Conservation (phyloP, 2,113 vertebrate genomes). For the Carassius auratus region DNA sequence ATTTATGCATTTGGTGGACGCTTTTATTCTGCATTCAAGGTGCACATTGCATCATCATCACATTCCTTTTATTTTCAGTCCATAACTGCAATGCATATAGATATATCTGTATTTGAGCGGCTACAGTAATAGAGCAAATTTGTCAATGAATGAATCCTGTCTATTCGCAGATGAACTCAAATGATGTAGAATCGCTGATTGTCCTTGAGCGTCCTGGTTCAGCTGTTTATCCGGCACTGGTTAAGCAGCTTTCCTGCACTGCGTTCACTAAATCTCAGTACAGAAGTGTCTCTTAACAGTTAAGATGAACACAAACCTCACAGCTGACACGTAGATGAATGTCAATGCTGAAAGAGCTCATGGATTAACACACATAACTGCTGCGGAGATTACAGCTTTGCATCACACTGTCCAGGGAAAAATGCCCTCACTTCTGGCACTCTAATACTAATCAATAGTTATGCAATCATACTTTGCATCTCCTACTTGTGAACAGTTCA, state of each 20-base stretch:
- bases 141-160: background rate
- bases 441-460: no score
- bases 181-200: background rate
- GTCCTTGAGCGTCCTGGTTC: constrained; percentile 1
- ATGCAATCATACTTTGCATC: no score
- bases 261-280: background rate
- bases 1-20: no score
- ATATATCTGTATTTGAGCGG: no score
- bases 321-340: background rate
- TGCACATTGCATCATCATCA: no score
- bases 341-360: background rate
- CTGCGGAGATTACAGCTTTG: background rate
- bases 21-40: no score
- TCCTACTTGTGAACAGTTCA: no score
- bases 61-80: background rate
- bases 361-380: no score
- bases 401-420: background rate
- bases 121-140: no score
- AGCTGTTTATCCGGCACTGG: background rate
- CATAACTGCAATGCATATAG: no score
- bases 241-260: background rate
- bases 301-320: background rate
- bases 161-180: background rate
- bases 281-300: background rate
- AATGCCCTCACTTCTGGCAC: no score